Percentiles rank a stretch among this genome's conserved stretches.
These are phyloP conservation scores for Elgaria multicarinata DNA, from an alignment of 2,113 vertebrate species.

Conservation along the genomic window DNA sequence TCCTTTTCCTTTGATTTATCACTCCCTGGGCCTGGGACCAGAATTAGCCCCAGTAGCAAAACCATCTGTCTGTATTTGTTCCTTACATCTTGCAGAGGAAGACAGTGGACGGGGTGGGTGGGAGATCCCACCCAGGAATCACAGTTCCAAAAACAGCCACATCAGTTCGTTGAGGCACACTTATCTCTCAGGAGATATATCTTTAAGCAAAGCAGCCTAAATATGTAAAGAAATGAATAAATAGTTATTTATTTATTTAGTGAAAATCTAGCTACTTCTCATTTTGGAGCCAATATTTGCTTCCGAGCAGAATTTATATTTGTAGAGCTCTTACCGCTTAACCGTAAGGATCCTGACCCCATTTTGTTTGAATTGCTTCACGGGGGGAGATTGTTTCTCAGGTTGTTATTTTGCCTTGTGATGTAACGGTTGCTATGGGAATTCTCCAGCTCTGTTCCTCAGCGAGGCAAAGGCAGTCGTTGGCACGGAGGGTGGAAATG, in stretches of 20 bases:
- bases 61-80: constrained; percentile 13
- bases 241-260: background rate
- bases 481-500: constrained; percentile 29
- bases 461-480: constrained; percentile 7
- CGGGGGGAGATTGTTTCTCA: background rate
- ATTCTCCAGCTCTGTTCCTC: constrained; percentile 30
- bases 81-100: background rate
- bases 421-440: constrained; percentile 39
- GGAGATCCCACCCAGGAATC: background rate
- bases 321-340: constrained; percentile 36
- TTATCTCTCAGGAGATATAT: background rate
- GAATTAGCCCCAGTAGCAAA: background rate
- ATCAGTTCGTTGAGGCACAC: constrained; percentile 10
- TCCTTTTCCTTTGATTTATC: constrained; percentile 5
- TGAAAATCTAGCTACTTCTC: background rate
- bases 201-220: constrained; percentile 16
- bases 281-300: constrained; percentile 12
- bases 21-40: background rate
- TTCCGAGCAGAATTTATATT: constrained; percentile 22
- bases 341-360: background rate
- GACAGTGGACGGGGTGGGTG: background rate
- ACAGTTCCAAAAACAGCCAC: background rate
- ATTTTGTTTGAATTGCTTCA: constrained; percentile 35
- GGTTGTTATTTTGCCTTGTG: background rate
- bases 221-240: constrained; percentile 13